phyloP scores from a whole-genome alignment of 2,888 invertebrate genomes.

The Crematogaster levior region DNA sequence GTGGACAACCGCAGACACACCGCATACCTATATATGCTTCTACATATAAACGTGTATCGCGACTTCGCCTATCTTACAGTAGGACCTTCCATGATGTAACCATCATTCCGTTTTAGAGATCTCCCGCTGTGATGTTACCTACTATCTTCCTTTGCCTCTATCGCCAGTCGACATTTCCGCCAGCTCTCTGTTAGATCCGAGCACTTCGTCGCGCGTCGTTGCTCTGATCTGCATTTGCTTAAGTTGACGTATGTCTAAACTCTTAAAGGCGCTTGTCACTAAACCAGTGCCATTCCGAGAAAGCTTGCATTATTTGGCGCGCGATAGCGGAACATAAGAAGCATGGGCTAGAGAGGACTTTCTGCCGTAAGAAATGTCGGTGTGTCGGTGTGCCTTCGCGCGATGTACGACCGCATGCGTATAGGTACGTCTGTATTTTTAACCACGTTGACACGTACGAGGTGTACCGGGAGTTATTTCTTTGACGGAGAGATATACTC shows the following conservation, averaged over 20 bases:
- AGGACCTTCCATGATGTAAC: conserved; percentile 55
- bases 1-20: not conserved
- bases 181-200: conserved; percentile 57
- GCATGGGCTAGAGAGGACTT: conserved; percentile 7
- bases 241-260: conserved; percentile 60
- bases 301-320: conserved; percentile 29
- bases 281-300: conserved; percentile 20
- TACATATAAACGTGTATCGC: conserved; percentile 43
- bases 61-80: conserved; percentile 52
- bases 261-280: conserved; percentile 46
- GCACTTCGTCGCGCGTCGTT: conserved; percentile 71
- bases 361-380: conserved; percentile 22
- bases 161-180: conserved; percentile 54
- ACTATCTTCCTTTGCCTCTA: conserved; percentile 42
- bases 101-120: conserved; percentile 72
- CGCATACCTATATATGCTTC: not conserved
- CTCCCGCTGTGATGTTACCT: conserved; percentile 55
- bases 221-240: conserved; percentile 70
- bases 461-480: conserved; percentile 45
- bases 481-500: conserved; percentile 43
- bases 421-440: conserved; percentile 33
- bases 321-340: conserved; percentile 58
- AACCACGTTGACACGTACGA: conserved; percentile 43
- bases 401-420: conserved; percentile 12
- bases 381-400: not conserved